Conservation (phyloP, 2,113 vertebrate species). For the Callocephalon fimbriatum region DNA sequence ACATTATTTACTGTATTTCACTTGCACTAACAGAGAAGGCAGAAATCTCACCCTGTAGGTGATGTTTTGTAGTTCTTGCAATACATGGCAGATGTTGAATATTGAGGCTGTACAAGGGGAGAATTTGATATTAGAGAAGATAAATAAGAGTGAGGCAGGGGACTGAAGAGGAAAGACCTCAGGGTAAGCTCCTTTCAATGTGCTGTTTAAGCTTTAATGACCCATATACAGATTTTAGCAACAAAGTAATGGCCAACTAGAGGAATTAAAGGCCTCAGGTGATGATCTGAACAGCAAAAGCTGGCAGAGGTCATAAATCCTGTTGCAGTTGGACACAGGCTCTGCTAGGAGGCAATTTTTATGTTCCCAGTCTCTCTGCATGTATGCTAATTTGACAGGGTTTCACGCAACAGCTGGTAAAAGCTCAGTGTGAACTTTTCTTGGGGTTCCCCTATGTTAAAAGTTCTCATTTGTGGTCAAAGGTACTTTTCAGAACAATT, state of each 20-base stretch:
- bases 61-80: background rate
- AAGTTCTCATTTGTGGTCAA: background rate
- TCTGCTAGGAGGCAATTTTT: background rate
- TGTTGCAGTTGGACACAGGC: background rate
- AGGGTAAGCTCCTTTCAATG: background rate
- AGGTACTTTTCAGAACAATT: background rate
- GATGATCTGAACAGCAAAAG: background rate
- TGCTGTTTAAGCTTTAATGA: constrained; percentile 44
- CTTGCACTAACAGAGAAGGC: background rate
- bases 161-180: background rate
- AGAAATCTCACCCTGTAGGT: background rate
- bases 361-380: background rate
- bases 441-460: background rate
- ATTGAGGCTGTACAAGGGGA: background rate
- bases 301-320: background rate
- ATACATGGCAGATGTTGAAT: background rate
- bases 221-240: background rate
- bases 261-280: constrained; percentile 7
- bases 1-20: background rate
- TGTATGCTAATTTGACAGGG: background rate
- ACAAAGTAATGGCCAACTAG: background rate
- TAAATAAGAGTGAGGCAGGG: background rate
- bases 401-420: background rate
- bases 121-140: background rate
- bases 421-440: background rate